These are phyloP conservation scores for Clupea harengus DNA, from an alignment of 2,113 vertebrate genomes.

Conservation along the genomic window DNA sequence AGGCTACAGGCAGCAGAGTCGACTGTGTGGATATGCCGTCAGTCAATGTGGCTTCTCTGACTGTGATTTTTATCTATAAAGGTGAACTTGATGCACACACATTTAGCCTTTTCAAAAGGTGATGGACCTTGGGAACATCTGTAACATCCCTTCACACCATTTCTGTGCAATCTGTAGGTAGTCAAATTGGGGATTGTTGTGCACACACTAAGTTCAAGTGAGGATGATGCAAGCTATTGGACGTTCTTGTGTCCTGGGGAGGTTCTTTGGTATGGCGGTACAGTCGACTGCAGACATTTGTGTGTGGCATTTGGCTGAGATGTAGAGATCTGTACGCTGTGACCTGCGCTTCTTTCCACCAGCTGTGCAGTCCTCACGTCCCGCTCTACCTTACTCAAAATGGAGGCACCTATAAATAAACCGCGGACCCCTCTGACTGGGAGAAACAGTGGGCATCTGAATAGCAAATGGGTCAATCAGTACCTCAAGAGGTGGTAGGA, in stretches of 20 bases:
- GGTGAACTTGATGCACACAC: neutral
- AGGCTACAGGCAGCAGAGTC: neutral
- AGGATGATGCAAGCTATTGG: neutral
- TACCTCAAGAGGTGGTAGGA: neutral
- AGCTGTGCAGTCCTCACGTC: neutral
- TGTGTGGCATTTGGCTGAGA: neutral
- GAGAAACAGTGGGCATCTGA: neutral
- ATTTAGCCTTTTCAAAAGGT: neutral
- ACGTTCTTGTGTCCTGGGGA: neutral
- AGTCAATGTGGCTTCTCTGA: neutral
- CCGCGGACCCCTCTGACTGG: neutral
- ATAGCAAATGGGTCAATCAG: neutral
- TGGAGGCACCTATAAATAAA: constrained; percentile 5
- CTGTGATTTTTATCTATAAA: too few relatives aligned
- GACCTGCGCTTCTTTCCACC: neutral
- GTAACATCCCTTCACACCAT: neutral
- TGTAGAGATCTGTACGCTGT: neutral
- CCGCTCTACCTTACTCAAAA: neutral
- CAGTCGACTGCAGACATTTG: neutral
- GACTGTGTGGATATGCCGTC: neutral
- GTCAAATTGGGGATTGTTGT: too few relatives aligned
- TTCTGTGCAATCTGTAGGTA: too few relatives aligned
- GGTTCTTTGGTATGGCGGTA: neutral
- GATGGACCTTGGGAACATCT: neutral
- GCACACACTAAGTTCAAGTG: too few relatives aligned